Conservation (phyloP, 2,113 vertebrate species). For the Dipodomys stephensi region DNA sequence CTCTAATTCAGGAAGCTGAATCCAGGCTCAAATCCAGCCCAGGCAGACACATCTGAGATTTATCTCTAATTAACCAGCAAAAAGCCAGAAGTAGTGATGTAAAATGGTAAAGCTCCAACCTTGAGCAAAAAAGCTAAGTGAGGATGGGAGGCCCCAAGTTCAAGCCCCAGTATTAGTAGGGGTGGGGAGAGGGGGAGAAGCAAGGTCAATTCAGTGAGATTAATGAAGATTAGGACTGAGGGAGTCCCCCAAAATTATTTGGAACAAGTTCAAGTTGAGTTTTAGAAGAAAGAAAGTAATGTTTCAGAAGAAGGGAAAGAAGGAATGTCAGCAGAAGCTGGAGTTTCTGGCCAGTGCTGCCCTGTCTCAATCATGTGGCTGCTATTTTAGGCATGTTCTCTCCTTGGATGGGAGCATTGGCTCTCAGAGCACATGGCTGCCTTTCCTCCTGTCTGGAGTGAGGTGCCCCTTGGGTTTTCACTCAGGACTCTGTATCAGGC, state of each 20-base stretch:
- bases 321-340: neutral
- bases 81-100: too few relatives aligned
- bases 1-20: neutral
- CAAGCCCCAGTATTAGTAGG: too few relatives aligned
- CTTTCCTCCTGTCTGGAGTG: neutral
- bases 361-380: accelerated
- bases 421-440: neutral
- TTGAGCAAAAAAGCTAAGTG: too few relatives aligned
- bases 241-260: neutral
- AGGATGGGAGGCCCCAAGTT: too few relatives aligned
- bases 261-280: neutral
- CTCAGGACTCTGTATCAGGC: neutral
- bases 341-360: neutral
- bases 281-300: neutral
- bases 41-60: neutral
- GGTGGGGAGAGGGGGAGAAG: too few relatives aligned
- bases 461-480: neutral
- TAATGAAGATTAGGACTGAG: too few relatives aligned
- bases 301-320: neutral
- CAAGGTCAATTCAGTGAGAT: too few relatives aligned
- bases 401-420: neutral
- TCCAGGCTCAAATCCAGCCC: neutral
- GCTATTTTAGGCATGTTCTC: neutral
- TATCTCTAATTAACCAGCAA: too few relatives aligned
- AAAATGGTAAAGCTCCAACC: too few relatives aligned